Evolutionary conservation across 2,797 vertebrate genomes (phyloP).

Genomic region (Myoxocephalus aenaeus): DNA sequence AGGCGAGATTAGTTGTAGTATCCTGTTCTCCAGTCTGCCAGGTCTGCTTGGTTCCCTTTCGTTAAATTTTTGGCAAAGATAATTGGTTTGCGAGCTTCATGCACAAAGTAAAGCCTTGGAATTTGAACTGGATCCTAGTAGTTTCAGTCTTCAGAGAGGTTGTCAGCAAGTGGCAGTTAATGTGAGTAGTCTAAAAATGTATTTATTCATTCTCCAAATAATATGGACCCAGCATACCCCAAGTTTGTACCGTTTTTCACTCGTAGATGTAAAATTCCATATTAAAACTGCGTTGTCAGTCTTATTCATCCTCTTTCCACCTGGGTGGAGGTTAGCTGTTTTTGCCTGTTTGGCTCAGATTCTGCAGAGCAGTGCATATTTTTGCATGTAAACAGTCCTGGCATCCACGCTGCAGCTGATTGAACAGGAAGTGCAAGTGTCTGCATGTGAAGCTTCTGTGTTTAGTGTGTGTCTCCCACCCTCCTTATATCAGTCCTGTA

Average conservation of each 20-base stretch:
- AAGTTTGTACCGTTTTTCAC: not conserved
- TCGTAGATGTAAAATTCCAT: not conserved
- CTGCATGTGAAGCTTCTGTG: slow-evolving; percentile 35
- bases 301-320: not conserved
- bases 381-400: slow-evolving; percentile 34
- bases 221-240: not conserved
- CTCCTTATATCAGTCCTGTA: slow-evolving; percentile 3
- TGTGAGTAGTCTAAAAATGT: not conserved
- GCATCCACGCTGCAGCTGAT: slow-evolving; percentile 41
- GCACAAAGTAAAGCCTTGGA: not conserved
- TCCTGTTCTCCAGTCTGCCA: slow-evolving; percentile 52
- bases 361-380: not conserved
- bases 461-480: not conserved
- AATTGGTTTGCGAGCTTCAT: slow-evolving; percentile 14
- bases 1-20: slow-evolving; percentile 69
- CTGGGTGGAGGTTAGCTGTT: not conserved
- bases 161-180: not conserved
- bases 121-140: slow-evolving; percentile 24
- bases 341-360: not conserved
- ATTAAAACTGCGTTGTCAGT: not conserved
- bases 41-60: slow-evolving; percentile 8
- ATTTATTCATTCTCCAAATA: slow-evolving; percentile 1
- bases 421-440: slow-evolving; percentile 45
- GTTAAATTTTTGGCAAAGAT: slow-evolving; percentile 30
- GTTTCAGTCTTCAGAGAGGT: not conserved